Base-by-base conservation (phyloP, 2,888 invertebrate species). In the Alentia gelatinosa region DNA sequence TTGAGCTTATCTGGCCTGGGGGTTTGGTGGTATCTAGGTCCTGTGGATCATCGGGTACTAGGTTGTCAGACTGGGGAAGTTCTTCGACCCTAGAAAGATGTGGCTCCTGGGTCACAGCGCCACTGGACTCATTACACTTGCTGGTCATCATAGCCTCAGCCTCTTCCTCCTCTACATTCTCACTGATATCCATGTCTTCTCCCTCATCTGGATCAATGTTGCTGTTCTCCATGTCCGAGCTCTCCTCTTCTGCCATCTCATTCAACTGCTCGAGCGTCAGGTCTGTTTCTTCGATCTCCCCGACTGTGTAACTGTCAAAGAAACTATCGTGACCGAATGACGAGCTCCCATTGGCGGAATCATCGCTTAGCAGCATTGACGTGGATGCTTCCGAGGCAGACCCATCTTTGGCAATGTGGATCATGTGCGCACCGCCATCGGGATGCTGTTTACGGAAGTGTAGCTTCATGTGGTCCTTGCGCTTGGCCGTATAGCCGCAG, bases 391-490 rank as follows among this genome's bases (percentile, higher is more conserved):
- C 15, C 35, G 23, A 12, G 23, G 47, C 30, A 26, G 12, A 33
- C 4, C 30, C 12, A 42, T 42, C 86, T 47, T 86, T 86, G n/a
- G 86, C 26, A 4, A 86, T 50, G 23, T 42, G 30, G 26, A 86
- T 42, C 1, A 86, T 47, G n/a, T 47, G 86, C 15, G 86, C 47
- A 1, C 35, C 47, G 9, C 50, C 86, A 7, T 47, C 42, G 5
- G 86, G 86, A 23, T 86, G 86, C 86, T 42, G 50, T 19, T 86
- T 86, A 1, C 86, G 42, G 86, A 86, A 86, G 47, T 86, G 86
- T 12, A 86, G 86, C 47, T 86, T 42, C 86, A 86, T 86, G 86
- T 86, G 86, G 23, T 86, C 86, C 3, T 42, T 86, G 47, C 86
- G 86, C 15, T 47, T 42, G n/a, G 86, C 86, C 19, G 86, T n/a